Evolutionary conservation across 1,140 invertebrate species (phyloP).

Genomic region (Caligus rogercresseyi): DNA sequence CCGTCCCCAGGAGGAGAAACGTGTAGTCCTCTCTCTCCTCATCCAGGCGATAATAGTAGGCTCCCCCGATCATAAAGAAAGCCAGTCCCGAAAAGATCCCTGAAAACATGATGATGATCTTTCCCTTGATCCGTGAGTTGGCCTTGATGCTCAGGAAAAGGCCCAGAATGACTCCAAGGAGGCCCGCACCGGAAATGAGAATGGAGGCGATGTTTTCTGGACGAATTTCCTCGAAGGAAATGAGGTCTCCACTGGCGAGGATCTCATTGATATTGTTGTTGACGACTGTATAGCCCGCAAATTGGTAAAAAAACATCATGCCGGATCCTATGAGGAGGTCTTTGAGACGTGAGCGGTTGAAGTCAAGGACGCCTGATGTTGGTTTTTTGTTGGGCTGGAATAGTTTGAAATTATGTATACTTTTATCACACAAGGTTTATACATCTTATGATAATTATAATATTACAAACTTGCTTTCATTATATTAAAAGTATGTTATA

Average conservation of each 20-base stretch:
- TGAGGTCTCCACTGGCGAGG: not conserved
- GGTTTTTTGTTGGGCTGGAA: no score
- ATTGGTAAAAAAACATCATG: conserved; percentile 18
- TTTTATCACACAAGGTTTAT: no score
- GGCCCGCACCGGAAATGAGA: not conserved
- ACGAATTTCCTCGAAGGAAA: not conserved
- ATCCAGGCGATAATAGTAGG: not conserved
- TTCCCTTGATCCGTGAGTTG: not conserved
- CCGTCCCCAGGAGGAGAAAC: not conserved
- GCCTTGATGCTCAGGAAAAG: not conserved
- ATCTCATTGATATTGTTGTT: not conserved
- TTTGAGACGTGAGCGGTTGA: not conserved
- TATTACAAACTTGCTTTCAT: no score
- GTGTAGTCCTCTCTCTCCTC: not conserved
- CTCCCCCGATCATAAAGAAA: not conserved
- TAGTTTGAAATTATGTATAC: no score
- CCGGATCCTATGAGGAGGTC: not conserved
- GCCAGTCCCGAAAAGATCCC: not conserved
- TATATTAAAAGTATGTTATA: no score
- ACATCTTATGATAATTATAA: no score
- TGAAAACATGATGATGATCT: not conserved
- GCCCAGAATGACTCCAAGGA: not conserved
- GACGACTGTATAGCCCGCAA: conserved; percentile 14
- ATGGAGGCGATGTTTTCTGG: not conserved
- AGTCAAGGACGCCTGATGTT: no score